phyloP scores from a whole-genome alignment of 2,113 vertebrate species.

The Pycnonotus jocosus region DNA sequence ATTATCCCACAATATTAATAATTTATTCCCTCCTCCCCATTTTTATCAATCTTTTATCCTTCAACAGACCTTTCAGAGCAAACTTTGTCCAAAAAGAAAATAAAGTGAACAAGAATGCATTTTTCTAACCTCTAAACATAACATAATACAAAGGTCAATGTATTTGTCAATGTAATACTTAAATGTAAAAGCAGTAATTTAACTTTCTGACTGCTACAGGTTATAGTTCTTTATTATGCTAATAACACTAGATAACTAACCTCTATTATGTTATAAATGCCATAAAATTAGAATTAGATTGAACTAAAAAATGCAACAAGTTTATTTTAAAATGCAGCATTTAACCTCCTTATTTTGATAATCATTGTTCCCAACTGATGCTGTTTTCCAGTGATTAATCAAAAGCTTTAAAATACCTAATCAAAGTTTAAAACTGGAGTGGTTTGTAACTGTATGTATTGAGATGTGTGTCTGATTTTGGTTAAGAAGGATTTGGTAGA shows the following conservation, averaged over 20 bases:
- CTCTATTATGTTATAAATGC: slow-evolving; percentile 60
- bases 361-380: neutral
- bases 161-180: slow-evolving; percentile 62
- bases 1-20: neutral
- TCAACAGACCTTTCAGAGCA: neutral
- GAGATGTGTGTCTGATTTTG: neutral
- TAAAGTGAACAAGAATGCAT: neutral
- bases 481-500: neutral
- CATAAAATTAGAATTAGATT: slow-evolving; percentile 65
- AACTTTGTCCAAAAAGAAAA: neutral
- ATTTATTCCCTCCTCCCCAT: neutral
- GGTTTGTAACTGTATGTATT: neutral
- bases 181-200: slow-evolving; percentile 67
- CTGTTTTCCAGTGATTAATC: neutral
- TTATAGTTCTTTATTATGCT: slow-evolving; percentile 69
- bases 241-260: slow-evolving; percentile 63
- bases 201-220: slow-evolving; percentile 49
- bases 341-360: slow-evolving; percentile 3
- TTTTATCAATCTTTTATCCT: neutral
- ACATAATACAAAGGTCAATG: slow-evolving; percentile 56
- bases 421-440: neutral
- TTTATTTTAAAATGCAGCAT: slow-evolving; percentile 51
- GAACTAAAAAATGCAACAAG: slow-evolving; percentile 40
- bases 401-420: neutral
- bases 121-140: neutral